Percentiles rank a stretch among this genome's conserved stretches.
Conservation (phyloP, 2,888 invertebrate genomes). For the Megamerina dolium region DNA sequence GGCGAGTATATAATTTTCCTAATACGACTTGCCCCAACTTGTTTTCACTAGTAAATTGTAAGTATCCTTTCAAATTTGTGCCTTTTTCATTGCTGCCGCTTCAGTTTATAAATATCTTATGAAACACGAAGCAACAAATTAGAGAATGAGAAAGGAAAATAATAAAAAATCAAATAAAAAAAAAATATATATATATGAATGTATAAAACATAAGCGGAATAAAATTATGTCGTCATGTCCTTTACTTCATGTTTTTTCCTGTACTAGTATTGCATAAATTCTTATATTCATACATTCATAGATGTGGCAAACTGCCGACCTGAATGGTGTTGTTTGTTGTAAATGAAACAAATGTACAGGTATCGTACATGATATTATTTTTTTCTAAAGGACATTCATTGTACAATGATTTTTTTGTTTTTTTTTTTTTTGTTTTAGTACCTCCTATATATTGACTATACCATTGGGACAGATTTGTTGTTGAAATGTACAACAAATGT, state of each 20-base stretch:
- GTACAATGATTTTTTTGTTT: slow-evolving; percentile 15
- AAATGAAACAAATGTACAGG: slow-evolving; percentile 7
- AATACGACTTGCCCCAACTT: no score
- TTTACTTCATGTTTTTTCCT: neutral
- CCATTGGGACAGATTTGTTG: slow-evolving; percentile 18
- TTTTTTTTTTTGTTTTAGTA: no score
- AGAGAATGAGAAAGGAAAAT: neutral
- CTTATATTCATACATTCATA: neutral
- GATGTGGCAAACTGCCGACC: slow-evolving; percentile 4
- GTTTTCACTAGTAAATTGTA: no score
- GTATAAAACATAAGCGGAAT: slow-evolving; percentile 17
- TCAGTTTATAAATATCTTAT: slow-evolving; percentile 16
- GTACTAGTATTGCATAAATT: no score
- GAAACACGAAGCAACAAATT: slow-evolving; percentile 13
- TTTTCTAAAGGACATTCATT: slow-evolving; percentile 6
- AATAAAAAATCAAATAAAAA: neutral
- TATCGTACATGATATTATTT: slow-evolving; percentile 6
- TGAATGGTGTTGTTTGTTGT: neutral
- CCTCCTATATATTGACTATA: no score
- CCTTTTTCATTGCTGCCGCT: slow-evolving; percentile 3
- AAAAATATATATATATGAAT: slow-evolving; percentile 1
- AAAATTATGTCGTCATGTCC: slow-evolving; percentile 18
- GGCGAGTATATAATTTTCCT: no score
- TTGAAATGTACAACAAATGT: slow-evolving; percentile 10
- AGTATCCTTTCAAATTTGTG: neutral